These are phyloP conservation scores for Lagothrix lagotricha DNA, from an alignment of 2,797 vertebrate species.

Conservation along the genomic window DNA sequence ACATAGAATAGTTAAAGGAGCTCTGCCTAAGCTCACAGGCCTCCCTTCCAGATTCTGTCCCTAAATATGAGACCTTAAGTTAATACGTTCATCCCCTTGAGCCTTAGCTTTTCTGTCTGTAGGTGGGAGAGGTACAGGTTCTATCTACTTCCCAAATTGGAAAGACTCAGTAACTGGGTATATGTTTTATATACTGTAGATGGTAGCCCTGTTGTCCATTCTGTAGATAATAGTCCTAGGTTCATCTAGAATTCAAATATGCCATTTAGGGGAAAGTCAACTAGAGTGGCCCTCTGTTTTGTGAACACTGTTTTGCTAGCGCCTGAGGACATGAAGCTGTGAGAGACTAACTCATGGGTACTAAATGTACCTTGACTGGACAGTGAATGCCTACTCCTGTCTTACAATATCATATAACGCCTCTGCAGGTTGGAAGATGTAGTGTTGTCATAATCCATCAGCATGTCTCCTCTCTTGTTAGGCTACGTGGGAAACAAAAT, in stretches of 20 bases:
- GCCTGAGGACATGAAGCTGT: background rate
- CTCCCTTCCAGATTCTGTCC: background rate
- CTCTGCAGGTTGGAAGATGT: accelerated
- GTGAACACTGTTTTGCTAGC: background rate
- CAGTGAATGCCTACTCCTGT: accelerated
- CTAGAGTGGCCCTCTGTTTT: background rate
- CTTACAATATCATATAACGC: accelerated
- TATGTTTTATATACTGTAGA: background rate
- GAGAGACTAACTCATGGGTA: background rate
- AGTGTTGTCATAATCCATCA: accelerated
- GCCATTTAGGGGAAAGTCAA: background rate
- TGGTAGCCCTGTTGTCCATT: accelerated
- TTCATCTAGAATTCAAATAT: background rate
- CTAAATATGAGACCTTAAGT: accelerated
- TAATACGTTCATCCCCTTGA: background rate
- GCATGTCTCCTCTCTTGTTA: background rate
- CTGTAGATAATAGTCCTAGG: background rate
- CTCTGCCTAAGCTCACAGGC: background rate
- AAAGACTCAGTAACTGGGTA: background rate
- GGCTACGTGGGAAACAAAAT: background rate
- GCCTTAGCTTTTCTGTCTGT: background rate
- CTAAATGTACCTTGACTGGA: too few species aligned
- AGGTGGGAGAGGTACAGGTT: background rate
- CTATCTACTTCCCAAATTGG: background rate
- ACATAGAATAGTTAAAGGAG: too few species aligned